Conservation (phyloP, 1,140 invertebrate species). For the Drosophila nigrodunni region DNA sequence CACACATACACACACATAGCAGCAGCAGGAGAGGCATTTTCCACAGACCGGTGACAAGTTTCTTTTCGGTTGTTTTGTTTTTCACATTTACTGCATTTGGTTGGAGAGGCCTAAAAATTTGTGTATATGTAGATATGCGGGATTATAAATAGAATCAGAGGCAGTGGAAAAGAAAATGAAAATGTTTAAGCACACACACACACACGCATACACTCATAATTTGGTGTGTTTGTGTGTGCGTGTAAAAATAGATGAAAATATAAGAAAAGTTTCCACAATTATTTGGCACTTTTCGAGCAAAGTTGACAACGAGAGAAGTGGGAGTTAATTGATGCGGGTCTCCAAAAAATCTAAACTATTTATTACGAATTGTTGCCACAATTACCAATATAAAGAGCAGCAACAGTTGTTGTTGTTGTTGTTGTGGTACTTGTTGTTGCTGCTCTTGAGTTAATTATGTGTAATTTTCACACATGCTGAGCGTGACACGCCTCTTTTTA, state of each 20-base stretch:
- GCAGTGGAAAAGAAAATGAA: background rate
- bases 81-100: slow-evolving; percentile 22
- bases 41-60: slow-evolving; percentile 39
- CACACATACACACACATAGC: too few relatives aligned
- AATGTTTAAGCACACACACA: background rate
- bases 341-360: slow-evolving; percentile 5
- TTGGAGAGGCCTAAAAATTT: slow-evolving; percentile 11
- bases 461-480: slow-evolving; percentile 67
- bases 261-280: slow-evolving; percentile 56
- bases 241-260: slow-evolving; percentile 70
- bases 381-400: slow-evolving; percentile 23
- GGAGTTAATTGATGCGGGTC: slow-evolving; percentile 76
- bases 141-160: slow-evolving; percentile 23
- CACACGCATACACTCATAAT: background rate
- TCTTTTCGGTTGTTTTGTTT: slow-evolving; percentile 45
- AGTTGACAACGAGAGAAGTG: slow-evolving; percentile 47
- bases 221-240: slow-evolving; percentile 1
- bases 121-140: slow-evolving; percentile 23
- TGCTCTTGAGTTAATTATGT: slow-evolving; percentile 51
- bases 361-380: slow-evolving; percentile 30
- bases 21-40: slow-evolving; percentile 7
- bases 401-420: slow-evolving; percentile 1
- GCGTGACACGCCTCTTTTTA: slow-evolving; percentile 42
- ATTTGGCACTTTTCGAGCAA: slow-evolving; percentile 25
- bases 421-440: background rate